phyloP scores from a whole-genome alignment of 2,888 invertebrate species.

The Romanomermis culicivorax region DNA sequence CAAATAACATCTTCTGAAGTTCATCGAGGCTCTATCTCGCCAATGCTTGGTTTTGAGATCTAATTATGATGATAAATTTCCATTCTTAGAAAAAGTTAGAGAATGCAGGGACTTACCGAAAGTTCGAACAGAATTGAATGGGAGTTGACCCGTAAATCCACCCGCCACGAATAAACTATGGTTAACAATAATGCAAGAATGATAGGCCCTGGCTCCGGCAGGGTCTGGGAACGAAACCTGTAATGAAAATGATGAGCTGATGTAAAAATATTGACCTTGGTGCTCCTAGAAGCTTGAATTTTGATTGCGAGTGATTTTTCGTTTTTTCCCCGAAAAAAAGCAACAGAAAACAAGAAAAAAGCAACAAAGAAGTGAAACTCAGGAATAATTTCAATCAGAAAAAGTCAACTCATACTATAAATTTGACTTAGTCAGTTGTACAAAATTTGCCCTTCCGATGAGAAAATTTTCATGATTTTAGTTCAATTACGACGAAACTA shows the following conservation, averaged over 20 bases:
- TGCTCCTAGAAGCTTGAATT: background rate
- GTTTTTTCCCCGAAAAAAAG: no score
- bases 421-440: no score
- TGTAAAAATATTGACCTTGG: background rate
- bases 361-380: no score
- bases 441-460: background rate
- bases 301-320: background rate
- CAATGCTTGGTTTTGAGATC: slow-evolving; percentile 41
- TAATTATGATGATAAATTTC: no score
- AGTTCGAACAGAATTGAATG: slow-evolving; percentile 37
- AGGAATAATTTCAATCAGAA: no score
- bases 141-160: slow-evolving; percentile 33
- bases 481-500: no score
- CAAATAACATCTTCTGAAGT: slow-evolving; percentile 65
- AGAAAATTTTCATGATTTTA: no score
- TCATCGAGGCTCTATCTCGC: slow-evolving; percentile 49
- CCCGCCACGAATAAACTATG: slow-evolving; percentile 33
- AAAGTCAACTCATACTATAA: no score
- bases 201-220: slow-evolving; percentile 58
- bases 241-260: no score
- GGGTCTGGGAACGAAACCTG: slow-evolving; percentile 37
- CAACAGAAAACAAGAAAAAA: no score
- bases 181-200: slow-evolving; percentile 39
- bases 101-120: no score
- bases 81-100: no score